Percentiles rank a stretch among this genome's conserved stretches.
Evolutionary conservation across 2,113 vertebrate genomes (phyloP).

Genomic region (Ifrita kowaldi): DNA sequence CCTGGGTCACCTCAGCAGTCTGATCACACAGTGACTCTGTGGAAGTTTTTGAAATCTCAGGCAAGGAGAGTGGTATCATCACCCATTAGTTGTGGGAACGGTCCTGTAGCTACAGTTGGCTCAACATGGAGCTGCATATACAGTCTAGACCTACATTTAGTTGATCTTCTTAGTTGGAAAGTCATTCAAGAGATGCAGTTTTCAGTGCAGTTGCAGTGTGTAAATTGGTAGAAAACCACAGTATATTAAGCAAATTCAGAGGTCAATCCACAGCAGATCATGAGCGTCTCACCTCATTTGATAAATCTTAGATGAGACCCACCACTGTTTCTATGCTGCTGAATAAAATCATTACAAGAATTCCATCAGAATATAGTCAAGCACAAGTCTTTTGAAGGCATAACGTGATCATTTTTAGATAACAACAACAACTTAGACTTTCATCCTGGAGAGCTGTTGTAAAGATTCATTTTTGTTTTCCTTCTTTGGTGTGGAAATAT

Average conservation of each 20-base stretch:
- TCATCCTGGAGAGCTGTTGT: background rate
- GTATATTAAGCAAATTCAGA: background rate
- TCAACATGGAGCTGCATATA: background rate
- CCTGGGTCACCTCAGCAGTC: background rate
- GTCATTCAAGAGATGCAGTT: background rate
- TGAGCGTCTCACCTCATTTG: background rate
- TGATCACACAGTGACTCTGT: background rate
- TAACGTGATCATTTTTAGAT: background rate
- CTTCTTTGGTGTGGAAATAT: background rate
- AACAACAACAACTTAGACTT: background rate
- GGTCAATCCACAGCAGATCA: background rate
- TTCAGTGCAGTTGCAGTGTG: background rate
- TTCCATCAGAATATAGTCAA: background rate
- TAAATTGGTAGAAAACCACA: background rate
- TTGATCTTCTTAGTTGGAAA: background rate
- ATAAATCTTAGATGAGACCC: background rate
- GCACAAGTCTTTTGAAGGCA: background rate
- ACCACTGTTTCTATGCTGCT: background rate
- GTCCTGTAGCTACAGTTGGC: background rate
- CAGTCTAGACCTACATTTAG: background rate
- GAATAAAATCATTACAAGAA: background rate
- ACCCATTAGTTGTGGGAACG: fast-evolving
- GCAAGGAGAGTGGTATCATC: background rate
- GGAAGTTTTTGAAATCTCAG: background rate
- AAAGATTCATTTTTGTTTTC: background rate